Evolutionary conservation across 2,888 invertebrate species (phyloP), one percentile per base, ranked within the genome.

Genomic region (Lasioglossum figueresi): DNA sequence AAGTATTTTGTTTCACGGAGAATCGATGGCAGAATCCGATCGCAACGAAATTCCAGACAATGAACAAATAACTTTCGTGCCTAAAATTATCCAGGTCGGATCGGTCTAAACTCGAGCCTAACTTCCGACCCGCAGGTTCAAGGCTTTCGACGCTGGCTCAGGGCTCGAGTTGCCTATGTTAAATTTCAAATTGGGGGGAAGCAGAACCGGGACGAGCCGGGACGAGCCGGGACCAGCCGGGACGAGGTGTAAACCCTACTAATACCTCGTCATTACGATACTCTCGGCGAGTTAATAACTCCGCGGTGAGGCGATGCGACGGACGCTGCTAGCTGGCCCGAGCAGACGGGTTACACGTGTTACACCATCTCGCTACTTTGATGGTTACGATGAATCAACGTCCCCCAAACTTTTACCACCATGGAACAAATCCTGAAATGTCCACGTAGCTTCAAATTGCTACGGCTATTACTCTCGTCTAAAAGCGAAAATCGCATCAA

Each of bases 211-310:
- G 34, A 84, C 37, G 79, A 68, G 70, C 14, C 45, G 43, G 16
- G 34, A 84, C 37, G 79, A 68, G 70, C 70, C 59, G 84, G 48
- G 48, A 48, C 48, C 76, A 52, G 73, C 14, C 43, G 43, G 40
- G 34, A 82, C 37, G 78, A 72, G 71, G 74, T 63, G 84, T 80
- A 83, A 85, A 79, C 74, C 68, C 56, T 81, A 59, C 77, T 83
- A 84, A 84, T 83, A 83, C 63, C 87, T 84, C 82, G 85, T 86
- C 77, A 78, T 89, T 89, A 85, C 48, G 79, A 76, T 86, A 84
- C 78, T 77, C 75, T 34, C 52, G 45, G 75, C 76, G 82, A 86
- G 87, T 90, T 90, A 86, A 90, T 87, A 85, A 88, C 85, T 83
- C 43, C 31, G 75, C 76, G 85, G 87, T 83, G 27, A 83, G 74